phyloP scores from a whole-genome alignment of 1,140 invertebrate species.

The Sarcophaga bullata region DNA sequence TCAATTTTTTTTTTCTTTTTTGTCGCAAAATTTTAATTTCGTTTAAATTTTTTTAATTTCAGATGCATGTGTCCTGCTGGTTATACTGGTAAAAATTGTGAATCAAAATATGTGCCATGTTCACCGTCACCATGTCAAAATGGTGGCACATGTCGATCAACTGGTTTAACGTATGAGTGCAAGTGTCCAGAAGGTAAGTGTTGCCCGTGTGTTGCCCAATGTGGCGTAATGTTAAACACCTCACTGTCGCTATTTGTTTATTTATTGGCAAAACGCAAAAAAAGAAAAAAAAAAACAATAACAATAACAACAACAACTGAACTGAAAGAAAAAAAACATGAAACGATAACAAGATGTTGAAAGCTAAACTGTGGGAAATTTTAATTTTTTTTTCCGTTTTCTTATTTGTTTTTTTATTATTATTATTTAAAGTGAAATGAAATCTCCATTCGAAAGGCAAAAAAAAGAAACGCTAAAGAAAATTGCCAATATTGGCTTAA shows the following conservation, averaged over 20 bases:
- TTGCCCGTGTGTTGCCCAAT: neutral
- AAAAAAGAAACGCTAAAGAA: neutral
- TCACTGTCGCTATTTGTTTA: constrained; percentile 4
- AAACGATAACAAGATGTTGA: neutral
- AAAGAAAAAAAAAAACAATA: neutral
- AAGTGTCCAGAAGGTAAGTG: constrained; percentile 85
- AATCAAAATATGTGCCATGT: constrained; percentile 89
- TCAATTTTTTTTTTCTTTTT: too few relatives aligned
- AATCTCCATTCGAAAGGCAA: neutral
- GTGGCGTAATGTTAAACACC: neutral
- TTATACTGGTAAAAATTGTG: constrained; percentile 90
- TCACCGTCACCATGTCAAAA: constrained; percentile 90
- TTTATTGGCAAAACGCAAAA: constrained; percentile 11
- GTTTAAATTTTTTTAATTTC: constrained; percentile 44
- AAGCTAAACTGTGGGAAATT: constrained; percentile 8
- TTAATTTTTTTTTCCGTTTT: too few relatives aligned
- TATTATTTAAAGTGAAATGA: neutral
- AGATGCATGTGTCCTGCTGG: constrained; percentile 89
- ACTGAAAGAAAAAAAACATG: too few relatives aligned
- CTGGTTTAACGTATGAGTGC: constrained; percentile 84
- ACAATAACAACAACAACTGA: neutral
- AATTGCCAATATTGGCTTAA: neutral
- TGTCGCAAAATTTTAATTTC: neutral
- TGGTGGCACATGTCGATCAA: constrained; percentile 83
- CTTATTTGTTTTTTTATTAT: too few relatives aligned